Evolutionary conservation across 2,113 vertebrate genomes (phyloP).

Genomic region (Isurus oxyrinchus): DNA sequence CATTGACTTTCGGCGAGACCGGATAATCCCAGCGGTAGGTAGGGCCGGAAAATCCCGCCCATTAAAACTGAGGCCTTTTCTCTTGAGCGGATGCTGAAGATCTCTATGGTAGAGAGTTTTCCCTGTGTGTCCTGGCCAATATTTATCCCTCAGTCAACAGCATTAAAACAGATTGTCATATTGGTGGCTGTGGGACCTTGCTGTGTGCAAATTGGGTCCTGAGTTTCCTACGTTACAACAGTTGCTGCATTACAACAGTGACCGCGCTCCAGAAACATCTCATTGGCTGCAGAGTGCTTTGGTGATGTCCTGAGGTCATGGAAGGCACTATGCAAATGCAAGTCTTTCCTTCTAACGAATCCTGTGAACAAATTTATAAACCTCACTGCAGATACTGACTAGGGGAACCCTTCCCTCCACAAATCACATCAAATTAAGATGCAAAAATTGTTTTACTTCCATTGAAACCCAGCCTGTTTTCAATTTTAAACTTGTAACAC

Average conservation of each 20-base stretch:
- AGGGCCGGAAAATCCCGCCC: too few relatives aligned
- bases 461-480: background rate
- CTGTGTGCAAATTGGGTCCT: background rate
- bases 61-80: background rate
- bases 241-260: background rate
- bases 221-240: background rate
- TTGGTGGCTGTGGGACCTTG: background rate
- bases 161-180: background rate
- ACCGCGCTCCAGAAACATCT: background rate
- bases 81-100: background rate
- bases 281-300: background rate
- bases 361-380: background rate
- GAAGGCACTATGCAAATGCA: background rate
- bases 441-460: background rate
- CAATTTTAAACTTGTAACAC: conserved; percentile 21
- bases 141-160: background rate
- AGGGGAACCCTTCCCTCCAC: background rate
- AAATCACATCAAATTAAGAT: background rate
- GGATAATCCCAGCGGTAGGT: too few relatives aligned
- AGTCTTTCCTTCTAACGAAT: background rate
- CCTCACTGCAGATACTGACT: background rate
- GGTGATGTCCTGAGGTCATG: background rate
- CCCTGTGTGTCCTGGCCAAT: too few relatives aligned
- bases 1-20: too few relatives aligned
- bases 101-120: background rate